Evolutionary conservation across 2,888 invertebrate genomes (phyloP).

Genomic region (Apamea epomidion): DNA sequence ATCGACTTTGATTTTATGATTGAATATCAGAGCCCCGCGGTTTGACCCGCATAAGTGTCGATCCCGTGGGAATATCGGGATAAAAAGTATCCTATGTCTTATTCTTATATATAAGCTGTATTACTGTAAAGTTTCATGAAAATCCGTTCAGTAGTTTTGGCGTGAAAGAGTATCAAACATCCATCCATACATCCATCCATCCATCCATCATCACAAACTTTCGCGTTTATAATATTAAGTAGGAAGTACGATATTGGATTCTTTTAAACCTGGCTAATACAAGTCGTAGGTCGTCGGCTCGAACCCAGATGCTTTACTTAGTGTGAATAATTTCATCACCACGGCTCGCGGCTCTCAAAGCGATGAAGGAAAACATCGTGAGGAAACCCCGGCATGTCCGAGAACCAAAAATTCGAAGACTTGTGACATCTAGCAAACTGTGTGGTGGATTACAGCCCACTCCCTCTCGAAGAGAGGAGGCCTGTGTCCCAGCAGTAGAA

Average conservation of each 20-base stretch:
- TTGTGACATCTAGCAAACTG: neutral
- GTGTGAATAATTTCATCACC: neutral
- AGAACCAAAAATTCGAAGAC: neutral
- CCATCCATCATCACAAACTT: neutral
- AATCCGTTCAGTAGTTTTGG: neutral
- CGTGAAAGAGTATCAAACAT: neutral
- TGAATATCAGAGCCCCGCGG: neutral
- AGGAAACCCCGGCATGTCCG: neutral
- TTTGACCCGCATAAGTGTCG: neutral
- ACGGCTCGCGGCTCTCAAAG: neutral
- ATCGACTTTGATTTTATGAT: slow-evolving; percentile 11
- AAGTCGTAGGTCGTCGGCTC: neutral
- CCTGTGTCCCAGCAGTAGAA: too few relatives aligned
- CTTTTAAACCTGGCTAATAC: too few relatives aligned
- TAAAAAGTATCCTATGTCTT: neutral
- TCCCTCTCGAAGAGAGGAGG: too few relatives aligned
- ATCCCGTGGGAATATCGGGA: too few relatives aligned
- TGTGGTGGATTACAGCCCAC: neutral
- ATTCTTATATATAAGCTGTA: neutral
- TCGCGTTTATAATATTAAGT: too few relatives aligned
- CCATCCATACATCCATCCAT: too few relatives aligned
- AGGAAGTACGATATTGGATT: too few relatives aligned
- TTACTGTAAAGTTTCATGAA: neutral
- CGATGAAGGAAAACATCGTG: neutral
- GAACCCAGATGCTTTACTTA: neutral